These are phyloP conservation scores for Orchesella cincta DNA, from an alignment of 1,140 invertebrate species.

Conservation along the genomic window DNA sequence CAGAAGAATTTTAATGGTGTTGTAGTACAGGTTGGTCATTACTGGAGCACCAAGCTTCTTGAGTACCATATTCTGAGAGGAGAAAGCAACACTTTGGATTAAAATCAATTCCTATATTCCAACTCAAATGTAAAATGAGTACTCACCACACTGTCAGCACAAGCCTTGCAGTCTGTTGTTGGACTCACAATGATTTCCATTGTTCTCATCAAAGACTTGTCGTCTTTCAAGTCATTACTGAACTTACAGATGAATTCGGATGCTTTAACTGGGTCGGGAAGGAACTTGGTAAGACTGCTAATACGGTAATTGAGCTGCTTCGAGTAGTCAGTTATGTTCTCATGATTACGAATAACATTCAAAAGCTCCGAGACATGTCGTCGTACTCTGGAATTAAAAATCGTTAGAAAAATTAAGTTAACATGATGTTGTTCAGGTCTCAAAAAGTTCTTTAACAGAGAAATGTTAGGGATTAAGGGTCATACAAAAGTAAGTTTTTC, in stretches of 20 bases:
- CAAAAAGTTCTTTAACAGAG: not conserved
- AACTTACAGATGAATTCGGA: conserved; percentile 90
- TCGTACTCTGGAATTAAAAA: conserved; percentile 64
- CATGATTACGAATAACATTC: conserved; percentile 60
- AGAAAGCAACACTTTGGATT: conserved; percentile 24
- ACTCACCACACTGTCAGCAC: conserved; percentile 73
- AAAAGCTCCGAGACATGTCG: conserved; percentile 79
- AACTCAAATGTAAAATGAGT: not conserved
- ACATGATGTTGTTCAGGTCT: too few relatives aligned
- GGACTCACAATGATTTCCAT: conserved; percentile 84
- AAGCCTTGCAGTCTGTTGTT: conserved; percentile 86
- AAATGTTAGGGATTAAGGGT: conserved; percentile 39
- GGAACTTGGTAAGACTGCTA: conserved; percentile 66
- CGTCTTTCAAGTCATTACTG: conserved; percentile 76
- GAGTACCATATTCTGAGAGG: conserved; percentile 68
- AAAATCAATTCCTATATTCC: not conserved
- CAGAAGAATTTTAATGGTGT: conserved; percentile 90
- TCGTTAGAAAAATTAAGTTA: conserved; percentile 11
- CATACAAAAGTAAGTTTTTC: conserved; percentile 81
- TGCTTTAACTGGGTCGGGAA: conserved; percentile 91
- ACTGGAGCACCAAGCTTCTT: conserved; percentile 91
- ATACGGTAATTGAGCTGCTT: conserved; percentile 71
- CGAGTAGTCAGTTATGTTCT: conserved; percentile 58
- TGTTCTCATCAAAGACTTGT: conserved; percentile 72
- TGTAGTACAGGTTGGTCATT: conserved; percentile 93